Percentiles rank a stretch among this genome's conserved stretches.
These are phyloP conservation scores for Pocillopora meandrina DNA, from an alignment of 92 coral and sea anemone species.

Conservation along the genomic window DNA sequence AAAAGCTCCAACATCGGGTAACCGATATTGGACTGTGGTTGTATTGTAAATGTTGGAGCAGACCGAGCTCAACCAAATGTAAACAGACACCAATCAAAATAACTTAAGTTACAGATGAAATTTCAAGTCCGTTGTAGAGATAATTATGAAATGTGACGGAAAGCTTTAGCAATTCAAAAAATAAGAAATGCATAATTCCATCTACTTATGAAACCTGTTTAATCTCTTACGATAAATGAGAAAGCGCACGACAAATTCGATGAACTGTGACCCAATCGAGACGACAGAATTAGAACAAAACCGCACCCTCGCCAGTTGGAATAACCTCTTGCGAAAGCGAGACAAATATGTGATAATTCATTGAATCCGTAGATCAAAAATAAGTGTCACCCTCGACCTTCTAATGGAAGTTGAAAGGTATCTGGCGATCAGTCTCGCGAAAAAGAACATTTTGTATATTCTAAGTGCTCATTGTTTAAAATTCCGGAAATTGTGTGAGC, in stretches of 20 bases:
- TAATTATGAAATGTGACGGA: background rate
- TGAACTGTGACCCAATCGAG: conserved; percentile 4
- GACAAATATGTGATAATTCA: background rate
- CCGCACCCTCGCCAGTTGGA: background rate
- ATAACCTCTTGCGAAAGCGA: background rate
- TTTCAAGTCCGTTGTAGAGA: background rate
- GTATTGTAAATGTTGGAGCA: background rate
- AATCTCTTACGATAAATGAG: background rate
- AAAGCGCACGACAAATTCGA: background rate
- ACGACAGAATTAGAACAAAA: background rate
- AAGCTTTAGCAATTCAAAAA: background rate
- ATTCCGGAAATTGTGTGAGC: background rate
- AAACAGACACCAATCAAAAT: conserved; percentile 20
- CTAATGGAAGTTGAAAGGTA: background rate
- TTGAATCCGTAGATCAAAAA: background rate
- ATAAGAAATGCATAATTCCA: background rate
- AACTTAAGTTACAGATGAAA: background rate
- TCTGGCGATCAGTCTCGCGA: background rate
- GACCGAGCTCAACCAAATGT: background rate
- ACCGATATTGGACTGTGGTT: background rate
- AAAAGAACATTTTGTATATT: background rate
- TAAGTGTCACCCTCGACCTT: background rate
- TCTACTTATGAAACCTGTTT: background rate
- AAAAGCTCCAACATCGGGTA: background rate
- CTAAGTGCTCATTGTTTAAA: background rate